Evolutionary conservation across 2,113 vertebrate genomes (phyloP), one percentile per base, ranked within the genome.

Genomic region (Mormoops blainvillei): DNA sequence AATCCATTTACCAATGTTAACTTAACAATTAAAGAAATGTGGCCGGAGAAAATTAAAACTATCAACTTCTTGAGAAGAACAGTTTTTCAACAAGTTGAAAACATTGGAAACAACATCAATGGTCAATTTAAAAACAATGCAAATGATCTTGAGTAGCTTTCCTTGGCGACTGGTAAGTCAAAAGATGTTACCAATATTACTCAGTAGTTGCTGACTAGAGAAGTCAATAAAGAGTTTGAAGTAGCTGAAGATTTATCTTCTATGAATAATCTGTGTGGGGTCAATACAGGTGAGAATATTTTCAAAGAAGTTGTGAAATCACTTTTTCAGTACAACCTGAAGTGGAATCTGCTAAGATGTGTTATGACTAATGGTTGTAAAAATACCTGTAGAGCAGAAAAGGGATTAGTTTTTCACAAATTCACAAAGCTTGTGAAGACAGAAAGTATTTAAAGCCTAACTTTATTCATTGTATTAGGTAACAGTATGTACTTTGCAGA

Each of bases 51-150:
- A 89, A 92, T 58, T 63, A 89, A 96, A 50, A 74, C 10, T 58
- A 31, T 83, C 48, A 87, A n/a, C 16, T 87, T 90, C 56, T 84
- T 56, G 5, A 52, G 48, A 95, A 94, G 20, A 73, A 65, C 9
- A 61, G 18, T 73, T 94, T 81, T 11, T 95, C 41, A 90, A 83
- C 54, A 52, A 77, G 8, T 71, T 85, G 52, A 77, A 96, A 92
- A 92, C 48, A 71, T 6, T 56, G 58, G 19, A 16, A 81, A 6
- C 16, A 43, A 82, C 19, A 68, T 84, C 61, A 80, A 56, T 56
- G 38, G 20, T 58, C 22, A 86, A 41, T 61, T 85, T 85, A 76
- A 89, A 90, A 91, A 61, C 15, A 83, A 63, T n/a, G 18, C 16
- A 74, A 92, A 86, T 78, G 7, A 88, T n/a, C 36, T 38, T 71